Base-by-base conservation (phyloP, 2,888 invertebrate genomes). In the Aplocera efformata region DNA sequence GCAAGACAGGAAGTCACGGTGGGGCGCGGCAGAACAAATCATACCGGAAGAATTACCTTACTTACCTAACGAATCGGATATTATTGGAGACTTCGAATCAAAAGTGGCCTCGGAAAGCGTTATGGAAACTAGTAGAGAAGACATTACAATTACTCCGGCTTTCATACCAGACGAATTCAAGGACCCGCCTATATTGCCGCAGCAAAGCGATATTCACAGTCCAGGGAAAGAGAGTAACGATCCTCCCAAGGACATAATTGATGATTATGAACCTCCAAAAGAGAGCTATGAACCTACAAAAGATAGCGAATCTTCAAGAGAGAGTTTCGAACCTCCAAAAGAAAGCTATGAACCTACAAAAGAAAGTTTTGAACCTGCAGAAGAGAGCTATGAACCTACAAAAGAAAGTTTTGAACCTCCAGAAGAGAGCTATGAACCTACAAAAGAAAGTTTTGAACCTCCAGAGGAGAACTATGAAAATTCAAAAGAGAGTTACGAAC, bases 1-100 rank as follows among this genome's bases (percentile, higher is more conserved):
- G 13, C 39, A 74, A 48, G 86, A 86, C 41, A 72, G 86, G 20
- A 86, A 83, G 40, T 86, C 86, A 1, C 66, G 86, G 22, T 86
- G 86, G 86, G 86, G 86, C 0, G 82, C 79, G 1, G 74, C 81
- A 0, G 80, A 80, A 1, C 80, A 79, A 28, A n/a, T 33, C 0
- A 13, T 44, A 3, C 25, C 21, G 0, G 35, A 31, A 27, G 35
- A 22, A 1, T 7, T 22, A 22, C 7, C 22, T 6, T 3, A 9
- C 1, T 5, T 7, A 2, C 3, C 24, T 1, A 32, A 3, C 1
- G 24, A 17, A 32, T n/a, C 13, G 5, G 10, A 32, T 5, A n/a
- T 11, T 3, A 7, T 8, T 13, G 24, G 13, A 1, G 17, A 20
- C 6, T 1, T 7, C 1, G 11, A 13, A 22, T 10, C 17, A 6